phyloP scores from a whole-genome alignment of 2,888 invertebrate species.

The Ochropacha duplaris region DNA sequence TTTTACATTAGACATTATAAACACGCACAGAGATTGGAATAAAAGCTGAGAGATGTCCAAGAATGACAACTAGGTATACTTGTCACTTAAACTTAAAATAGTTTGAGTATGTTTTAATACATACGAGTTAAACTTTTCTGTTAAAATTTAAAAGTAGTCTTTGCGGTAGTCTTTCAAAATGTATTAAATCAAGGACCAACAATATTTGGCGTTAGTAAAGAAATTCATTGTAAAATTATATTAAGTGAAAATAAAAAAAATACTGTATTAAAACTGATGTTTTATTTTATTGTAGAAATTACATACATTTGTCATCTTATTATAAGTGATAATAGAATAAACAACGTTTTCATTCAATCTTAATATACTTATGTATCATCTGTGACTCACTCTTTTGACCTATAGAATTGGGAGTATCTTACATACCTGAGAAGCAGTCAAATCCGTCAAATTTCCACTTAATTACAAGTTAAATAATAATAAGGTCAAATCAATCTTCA shows the following conservation, averaged over 20 bases:
- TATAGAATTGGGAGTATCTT: too few relatives aligned
- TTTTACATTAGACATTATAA: too few relatives aligned
- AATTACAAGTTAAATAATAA: too few relatives aligned
- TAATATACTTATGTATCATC: too few relatives aligned
- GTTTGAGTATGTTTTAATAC: too few relatives aligned
- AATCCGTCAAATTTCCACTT: too few relatives aligned
- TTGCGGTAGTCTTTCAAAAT: constrained; percentile 4
- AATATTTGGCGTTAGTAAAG: constrained; percentile 13
- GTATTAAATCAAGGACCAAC: constrained; percentile 9
- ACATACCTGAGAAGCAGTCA: too few relatives aligned
- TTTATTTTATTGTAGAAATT: constrained; percentile 4
- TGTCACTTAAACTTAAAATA: not conserved
- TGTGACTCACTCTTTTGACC: too few relatives aligned
- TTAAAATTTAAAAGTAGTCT: not conserved
- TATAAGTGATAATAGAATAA: too few relatives aligned
- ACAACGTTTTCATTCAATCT: too few relatives aligned
- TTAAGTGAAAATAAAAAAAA: not conserved
- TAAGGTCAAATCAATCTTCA: too few relatives aligned
- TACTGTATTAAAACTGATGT: not conserved
- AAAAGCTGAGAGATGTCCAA: not conserved
- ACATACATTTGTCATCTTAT: constrained; percentile 5
- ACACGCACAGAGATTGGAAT: constrained; percentile 50
- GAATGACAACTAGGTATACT: not conserved
- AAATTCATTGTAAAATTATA: constrained; percentile 3
- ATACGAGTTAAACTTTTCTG: not conserved